Conservation (phyloP, 2,113 vertebrate genomes). For the Copsychus sechellarum region DNA sequence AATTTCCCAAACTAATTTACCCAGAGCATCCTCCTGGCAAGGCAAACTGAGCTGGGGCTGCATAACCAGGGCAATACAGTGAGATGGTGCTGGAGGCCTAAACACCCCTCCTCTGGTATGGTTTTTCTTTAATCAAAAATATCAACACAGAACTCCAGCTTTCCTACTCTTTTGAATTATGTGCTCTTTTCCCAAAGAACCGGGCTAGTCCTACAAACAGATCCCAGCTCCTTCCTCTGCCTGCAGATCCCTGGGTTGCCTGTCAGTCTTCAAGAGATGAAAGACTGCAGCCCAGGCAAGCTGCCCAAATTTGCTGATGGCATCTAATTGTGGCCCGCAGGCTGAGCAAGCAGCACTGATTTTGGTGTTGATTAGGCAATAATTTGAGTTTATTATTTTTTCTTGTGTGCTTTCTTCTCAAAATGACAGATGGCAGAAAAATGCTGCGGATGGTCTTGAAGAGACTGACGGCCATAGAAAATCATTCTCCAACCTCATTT, state of each 20-base stretch:
- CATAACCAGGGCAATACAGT: background rate
- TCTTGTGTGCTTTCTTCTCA: constrained; percentile 44
- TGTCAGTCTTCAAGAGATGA: constrained; percentile 39
- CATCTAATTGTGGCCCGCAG: constrained; percentile 56
- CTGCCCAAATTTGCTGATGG: constrained; percentile 65
- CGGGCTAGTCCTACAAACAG: fast-evolving
- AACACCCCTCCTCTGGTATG: background rate
- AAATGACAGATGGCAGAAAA: constrained; percentile 55
- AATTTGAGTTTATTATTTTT: constrained; percentile 52
- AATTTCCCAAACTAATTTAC: background rate
- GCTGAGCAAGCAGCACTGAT: constrained; percentile 62
- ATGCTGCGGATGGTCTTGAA: constrained; percentile 36
- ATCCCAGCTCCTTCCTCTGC: constrained; percentile 3
- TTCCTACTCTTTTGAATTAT: background rate
- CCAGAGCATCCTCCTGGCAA: background rate
- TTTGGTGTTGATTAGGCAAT: constrained; percentile 61
- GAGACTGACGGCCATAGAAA: background rate
- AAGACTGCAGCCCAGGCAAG: constrained; percentile 60
- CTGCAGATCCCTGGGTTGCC: background rate
- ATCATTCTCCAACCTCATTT: background rate
- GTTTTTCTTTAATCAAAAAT: background rate
- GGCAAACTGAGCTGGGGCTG: background rate
- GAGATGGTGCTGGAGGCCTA: background rate
- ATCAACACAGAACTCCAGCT: background rate
- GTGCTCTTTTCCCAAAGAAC: background rate